phyloP scores from a whole-genome alignment of 2,113 vertebrate genomes.

The Lophochroa leadbeateri region DNA sequence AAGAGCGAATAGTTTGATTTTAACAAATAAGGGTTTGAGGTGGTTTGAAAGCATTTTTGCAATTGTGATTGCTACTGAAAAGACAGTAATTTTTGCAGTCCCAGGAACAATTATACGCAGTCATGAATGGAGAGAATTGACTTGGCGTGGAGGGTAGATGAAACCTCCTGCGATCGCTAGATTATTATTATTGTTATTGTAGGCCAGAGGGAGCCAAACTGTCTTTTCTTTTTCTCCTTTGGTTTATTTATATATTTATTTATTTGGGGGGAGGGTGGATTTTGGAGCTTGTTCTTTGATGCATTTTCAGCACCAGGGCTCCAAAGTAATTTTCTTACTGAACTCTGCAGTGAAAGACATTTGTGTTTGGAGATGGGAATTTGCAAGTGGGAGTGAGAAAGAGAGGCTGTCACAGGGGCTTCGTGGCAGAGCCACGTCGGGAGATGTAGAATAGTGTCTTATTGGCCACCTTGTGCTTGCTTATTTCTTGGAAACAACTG shows the following conservation, averaged over 20 bases:
- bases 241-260: neutral
- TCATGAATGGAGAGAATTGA: neutral
- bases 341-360: neutral
- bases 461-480: neutral
- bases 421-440: neutral
- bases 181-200: constrained; percentile 2
- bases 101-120: neutral
- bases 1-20: constrained; percentile 1
- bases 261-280: neutral
- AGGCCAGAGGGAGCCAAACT: neutral
- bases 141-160: neutral
- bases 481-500: neutral
- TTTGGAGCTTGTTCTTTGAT: constrained; percentile 6
- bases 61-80: neutral
- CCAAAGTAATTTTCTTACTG: constrained; percentile 7
- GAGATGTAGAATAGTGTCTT: neutral
- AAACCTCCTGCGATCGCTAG: neutral
- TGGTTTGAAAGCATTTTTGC: neutral
- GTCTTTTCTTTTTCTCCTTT: neutral
- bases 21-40: neutral
- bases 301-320: constrained; percentile 11
- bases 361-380: constrained; percentile 17
- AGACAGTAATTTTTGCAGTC: neutral
- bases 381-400: neutral
- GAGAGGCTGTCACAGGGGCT: neutral